phyloP scores from a whole-genome alignment of 2,888 invertebrate genomes.

The Phymatocera aterrima region DNA sequence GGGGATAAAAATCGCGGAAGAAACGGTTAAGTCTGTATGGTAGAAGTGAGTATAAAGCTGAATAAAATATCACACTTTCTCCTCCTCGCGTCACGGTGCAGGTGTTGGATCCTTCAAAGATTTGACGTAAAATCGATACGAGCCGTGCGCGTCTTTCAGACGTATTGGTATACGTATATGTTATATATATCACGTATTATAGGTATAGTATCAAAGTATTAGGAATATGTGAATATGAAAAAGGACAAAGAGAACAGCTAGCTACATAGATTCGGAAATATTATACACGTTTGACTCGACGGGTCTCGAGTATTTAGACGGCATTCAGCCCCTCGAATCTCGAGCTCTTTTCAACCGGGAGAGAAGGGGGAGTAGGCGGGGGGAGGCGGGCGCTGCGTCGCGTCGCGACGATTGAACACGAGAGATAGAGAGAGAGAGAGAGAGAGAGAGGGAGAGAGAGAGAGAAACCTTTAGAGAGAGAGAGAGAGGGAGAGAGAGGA shows the following conservation, averaged over 20 bases:
- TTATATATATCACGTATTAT: too few relatives aligned
- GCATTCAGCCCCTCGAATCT: conserved; percentile 15
- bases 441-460: conserved; percentile 13
- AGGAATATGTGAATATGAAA: too few relatives aligned
- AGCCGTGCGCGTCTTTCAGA: neutral
- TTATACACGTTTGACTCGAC: conserved; percentile 9
- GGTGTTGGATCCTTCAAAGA: neutral
- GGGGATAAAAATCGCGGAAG: neutral
- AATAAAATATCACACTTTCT: conserved; percentile 4
- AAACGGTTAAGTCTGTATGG: neutral
- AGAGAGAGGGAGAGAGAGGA: conserved; percentile 12
- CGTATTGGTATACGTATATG: too few relatives aligned
- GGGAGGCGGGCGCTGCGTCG: neutral
- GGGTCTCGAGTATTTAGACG: neutral
- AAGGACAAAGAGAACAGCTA: conserved; percentile 11
- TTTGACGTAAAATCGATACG: neutral
- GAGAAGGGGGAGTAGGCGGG: neutral
- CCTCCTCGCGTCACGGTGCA: neutral
- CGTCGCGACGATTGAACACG: conserved; percentile 26
- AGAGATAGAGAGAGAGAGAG: conserved; percentile 8
- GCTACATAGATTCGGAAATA: neutral
- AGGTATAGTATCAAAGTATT: too few relatives aligned
- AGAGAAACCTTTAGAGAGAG: neutral
- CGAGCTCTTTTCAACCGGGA: neutral
- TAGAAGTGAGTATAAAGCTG: neutral